Evolutionary conservation across 2,888 invertebrate species (phyloP), one percentile per base, ranked within the genome.

Genomic region (Calameuta idolon): DNA sequence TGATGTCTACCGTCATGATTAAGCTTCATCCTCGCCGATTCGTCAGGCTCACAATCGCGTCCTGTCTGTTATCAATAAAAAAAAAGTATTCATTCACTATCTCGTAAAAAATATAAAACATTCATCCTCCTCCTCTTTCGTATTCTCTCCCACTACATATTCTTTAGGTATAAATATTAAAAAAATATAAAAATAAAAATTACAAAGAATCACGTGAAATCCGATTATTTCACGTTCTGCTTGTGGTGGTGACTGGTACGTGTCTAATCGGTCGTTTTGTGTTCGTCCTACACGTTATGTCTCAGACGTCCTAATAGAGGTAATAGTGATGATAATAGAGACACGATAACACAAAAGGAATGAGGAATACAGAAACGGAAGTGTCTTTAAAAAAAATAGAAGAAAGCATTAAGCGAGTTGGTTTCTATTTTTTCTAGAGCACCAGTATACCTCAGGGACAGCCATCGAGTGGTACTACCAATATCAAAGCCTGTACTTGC

Each of bases 401-500:
- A 69, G 55, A 55, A 55, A 55, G 55, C 5, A 23, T 55, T 55
- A 55, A 55, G 55, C 55, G 75, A 34, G 77, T 69, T 71, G 74
- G 55, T 30, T 83, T 87, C 76, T 87, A 68, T 86, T 74, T 87
- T 87, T 89, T 87, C 83, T 86, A 89, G 88, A 87, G 33, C 79
- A 80, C 76, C 83, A 83, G 75, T 84, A 84, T 80, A 84, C 87
- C 75, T 81, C 87, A 78, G 84, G 82, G 76, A 78, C 81, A 11
- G 83, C 87, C 35, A 87, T 89, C 80, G 87, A 88, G 69, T 86
- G 87, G 82, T 88, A 88, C 80, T 90, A 89, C 80, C 88, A 86
- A 40, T 88, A 88, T 75, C 89, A 87, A 79, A 85, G 84, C 11
- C 80, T 88, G 79, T 89, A 89, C 75, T 86, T 87, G 31, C 86